Evolutionary conservation across 1,140 invertebrate genomes (phyloP).

Genomic region (Macrosteles quadrilineatus): DNA sequence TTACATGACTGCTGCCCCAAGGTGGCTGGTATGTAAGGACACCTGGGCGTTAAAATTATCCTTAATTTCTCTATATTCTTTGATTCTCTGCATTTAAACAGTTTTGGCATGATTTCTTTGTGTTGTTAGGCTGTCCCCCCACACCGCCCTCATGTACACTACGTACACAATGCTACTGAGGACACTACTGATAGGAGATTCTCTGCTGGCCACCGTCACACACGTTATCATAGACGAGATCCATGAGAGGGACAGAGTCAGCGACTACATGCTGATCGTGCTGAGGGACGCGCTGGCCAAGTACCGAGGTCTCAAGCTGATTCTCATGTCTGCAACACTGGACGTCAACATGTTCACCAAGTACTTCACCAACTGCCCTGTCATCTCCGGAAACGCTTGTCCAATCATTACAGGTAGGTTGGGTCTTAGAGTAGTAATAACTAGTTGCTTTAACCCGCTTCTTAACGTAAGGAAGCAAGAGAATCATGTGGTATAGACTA

Average conservation of each 20-base stretch:
- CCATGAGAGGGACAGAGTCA: conserved; percentile 83
- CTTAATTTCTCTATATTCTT: too few species aligned
- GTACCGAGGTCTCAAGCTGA: conserved; percentile 72
- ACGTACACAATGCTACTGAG: conserved; percentile 88
- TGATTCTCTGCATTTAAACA: too few species aligned
- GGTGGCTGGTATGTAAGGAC: too few species aligned
- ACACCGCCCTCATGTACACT: conserved; percentile 86
- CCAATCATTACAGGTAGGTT: conserved; percentile 16
- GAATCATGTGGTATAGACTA: too few species aligned
- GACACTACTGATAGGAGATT: conserved; percentile 78
- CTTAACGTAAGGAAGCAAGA: too few species aligned
- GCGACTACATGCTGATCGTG: conserved; percentile 89
- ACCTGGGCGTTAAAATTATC: too few species aligned
- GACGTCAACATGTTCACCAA: conserved; percentile 77
- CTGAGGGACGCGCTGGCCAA: conserved; percentile 73
- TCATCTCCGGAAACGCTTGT: conserved; percentile 57
- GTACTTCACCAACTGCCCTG: conserved; percentile 78
- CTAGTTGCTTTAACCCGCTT: too few species aligned
- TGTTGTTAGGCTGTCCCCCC: conserved; percentile 64
- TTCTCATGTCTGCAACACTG: conserved; percentile 96
- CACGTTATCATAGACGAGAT: conserved; percentile 93
- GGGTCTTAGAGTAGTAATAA: too few species aligned
- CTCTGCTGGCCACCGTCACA: conserved; percentile 68
- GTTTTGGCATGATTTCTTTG: too few species aligned
- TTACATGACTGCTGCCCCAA: too few species aligned